Base-by-base conservation (phyloP, 1,140 invertebrate species). In the Drosophila santomea region DNA sequence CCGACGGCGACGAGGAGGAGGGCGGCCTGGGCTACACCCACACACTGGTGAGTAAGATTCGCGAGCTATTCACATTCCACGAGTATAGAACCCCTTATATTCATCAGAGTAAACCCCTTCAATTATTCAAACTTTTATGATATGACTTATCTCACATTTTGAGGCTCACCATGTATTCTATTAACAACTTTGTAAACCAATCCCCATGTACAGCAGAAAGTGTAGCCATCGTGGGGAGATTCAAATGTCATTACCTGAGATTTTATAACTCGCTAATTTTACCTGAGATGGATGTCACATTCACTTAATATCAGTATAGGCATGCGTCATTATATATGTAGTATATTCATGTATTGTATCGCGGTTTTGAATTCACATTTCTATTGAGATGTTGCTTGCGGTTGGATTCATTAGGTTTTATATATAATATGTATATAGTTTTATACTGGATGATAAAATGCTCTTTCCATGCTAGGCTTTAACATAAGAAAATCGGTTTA, bases 1-100 rank as follows among this genome's bases (percentile, higher is more conserved):
- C n/a, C 25, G 60, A 75, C 4, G 91, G 90, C 28, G 93, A 94
- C 71, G 93, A 95, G 69, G 95, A 95, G 56, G 93, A 94, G 54
- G 95, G 64, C 3, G 64, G 96, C 51, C 91, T 96, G 73, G 96
- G 96, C 38, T 96, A 96, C 83, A 95, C 96, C 81, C 96, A 96
- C 85, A 96, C 96, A 50, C 94, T 97, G 95, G 96, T 97, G 92
- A 96, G 95, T 95, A 2, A n/a, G 10, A 4, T 4, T 3, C 20
- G 0, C 7, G 10, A 25, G 7, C 28, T 8, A 32, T 8, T 8
- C 28, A 4, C 3, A 25, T 25, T 25, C 23, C 3, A 25, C 23
- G 23, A 25, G 23, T 23, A 23, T 23, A 3, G 23, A 23, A 23
- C 23, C 23, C 23, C 0, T 23, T 23, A 25, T 25, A 25, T 25